Base-by-base conservation (phyloP, 1,140 invertebrate genomes). In the Penaeus vannamei region DNA sequence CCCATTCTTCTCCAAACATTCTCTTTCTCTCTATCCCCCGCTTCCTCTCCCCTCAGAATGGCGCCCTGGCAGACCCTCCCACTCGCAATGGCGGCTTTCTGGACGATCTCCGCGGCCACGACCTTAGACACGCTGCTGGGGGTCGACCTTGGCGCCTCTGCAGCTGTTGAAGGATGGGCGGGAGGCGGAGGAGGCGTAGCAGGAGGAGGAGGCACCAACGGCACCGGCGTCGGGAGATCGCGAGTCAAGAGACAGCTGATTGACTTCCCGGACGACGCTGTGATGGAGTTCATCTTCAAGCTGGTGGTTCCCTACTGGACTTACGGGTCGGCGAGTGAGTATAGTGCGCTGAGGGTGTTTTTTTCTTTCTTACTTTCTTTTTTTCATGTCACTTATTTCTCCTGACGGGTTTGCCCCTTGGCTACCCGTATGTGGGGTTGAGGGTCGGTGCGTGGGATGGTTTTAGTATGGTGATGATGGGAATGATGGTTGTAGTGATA, bases 251-350 rank as follows among this genome's bases (percentile, higher is more conserved):
- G 87, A 12, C 82, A 84, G 29, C 82, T 89, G 53, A 85, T 89
- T 4, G 60, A 79, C 72, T 85, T 89, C 59, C 82, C 87, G 8
- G 60, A 79, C n/a, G 64, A 84, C 23, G 82, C 82, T 12, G 76
- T 89, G 2, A 42, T 89, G 60, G 82, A 62, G 3, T 84, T 89
- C 14, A 79, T 79, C 82, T 89, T 89, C 60, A 84, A 80, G 82
- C 53, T 89, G 59, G 59, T 89, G 14, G 76, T 84, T 10, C 87
- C 87, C 1, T 89, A 85, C 82, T 89, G 87, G 87, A 79, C 82
- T 17, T 61, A 61, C 29, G 42, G 46, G 87, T 89, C 36, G 46
- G 87, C 84, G 66, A 89, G 87, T 89, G 53, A 42, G 36, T 53
- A n/a, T 26, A 42, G 10, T 32, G 32, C 36, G 19, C 29, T 2